Evolutionary conservation across 2,797 vertebrate species (phyloP).

Genomic region (Sphenodon punctatus): DNA sequence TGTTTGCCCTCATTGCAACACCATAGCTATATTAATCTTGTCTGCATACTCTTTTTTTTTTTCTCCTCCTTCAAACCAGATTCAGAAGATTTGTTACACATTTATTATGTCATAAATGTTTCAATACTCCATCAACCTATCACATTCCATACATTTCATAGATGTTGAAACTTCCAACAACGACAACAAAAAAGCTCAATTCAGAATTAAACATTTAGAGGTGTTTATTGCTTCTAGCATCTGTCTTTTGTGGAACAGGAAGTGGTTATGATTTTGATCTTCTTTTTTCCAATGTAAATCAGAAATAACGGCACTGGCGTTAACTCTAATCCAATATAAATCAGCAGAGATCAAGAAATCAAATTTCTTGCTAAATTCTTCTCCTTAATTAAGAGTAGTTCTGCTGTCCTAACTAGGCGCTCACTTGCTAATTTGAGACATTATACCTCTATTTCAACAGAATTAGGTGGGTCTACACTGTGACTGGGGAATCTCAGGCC

Average conservation of each 20-base stretch:
- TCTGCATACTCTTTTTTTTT: conserved; percentile 43
- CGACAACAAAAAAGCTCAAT: conserved; percentile 18
- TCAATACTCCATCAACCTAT: conserved; percentile 75
- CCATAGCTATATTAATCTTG: conserved; percentile 72
- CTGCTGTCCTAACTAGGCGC: no score
- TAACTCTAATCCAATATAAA: no score
- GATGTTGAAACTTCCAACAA: conserved; percentile 60
- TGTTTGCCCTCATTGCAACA: conserved; percentile 63
- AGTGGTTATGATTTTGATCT: no score
- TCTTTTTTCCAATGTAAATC: no score
- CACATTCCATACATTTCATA: conserved; percentile 68
- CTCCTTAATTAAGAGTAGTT: no score
- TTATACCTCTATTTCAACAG: no score
- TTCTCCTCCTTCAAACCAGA: conserved; percentile 49
- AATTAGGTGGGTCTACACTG: no score
- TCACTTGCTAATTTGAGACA: no score
- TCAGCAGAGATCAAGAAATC: no score
- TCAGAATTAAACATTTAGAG: conserved; percentile 51
- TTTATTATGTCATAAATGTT: conserved; percentile 75
- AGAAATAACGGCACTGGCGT: no score
- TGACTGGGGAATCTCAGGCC: no score
- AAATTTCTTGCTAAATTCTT: no score
- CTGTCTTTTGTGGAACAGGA: conserved; percentile 49
- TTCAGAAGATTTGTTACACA: conserved; percentile 68
- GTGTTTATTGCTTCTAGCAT: conserved; percentile 9